phyloP scores from a whole-genome alignment of 2,797 vertebrate species.

The Pagetopsis macropterus region DNA sequence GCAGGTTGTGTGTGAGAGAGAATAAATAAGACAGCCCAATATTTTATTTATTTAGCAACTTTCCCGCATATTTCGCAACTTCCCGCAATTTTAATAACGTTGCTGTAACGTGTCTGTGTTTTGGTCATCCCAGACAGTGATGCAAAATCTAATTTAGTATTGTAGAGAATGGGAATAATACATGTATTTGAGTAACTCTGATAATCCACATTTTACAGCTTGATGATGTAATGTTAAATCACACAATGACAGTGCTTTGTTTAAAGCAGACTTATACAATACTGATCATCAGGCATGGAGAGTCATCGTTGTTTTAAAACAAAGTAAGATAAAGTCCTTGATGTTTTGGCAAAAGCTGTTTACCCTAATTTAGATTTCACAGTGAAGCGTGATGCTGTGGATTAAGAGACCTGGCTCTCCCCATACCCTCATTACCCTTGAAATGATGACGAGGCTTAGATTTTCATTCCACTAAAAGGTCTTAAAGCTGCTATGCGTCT shows the following conservation, averaged over 20 bases:
- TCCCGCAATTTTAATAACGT: too few species aligned
- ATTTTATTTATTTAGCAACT: too few species aligned
- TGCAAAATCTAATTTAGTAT: neutral
- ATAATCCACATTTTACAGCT: neutral
- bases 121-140: neutral
- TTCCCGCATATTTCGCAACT: too few species aligned
- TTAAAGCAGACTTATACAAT: neutral
- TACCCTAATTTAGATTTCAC: slow-evolving; percentile 29
- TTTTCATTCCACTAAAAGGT: slow-evolving; percentile 76
- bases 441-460: slow-evolving; percentile 54
- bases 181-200: neutral
- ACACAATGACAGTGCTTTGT: neutral
- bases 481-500: slow-evolving; percentile 57
- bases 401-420: slow-evolving; percentile 45
- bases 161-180: neutral
- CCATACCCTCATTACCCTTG: slow-evolving; percentile 45
- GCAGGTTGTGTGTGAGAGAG: too few species aligned
- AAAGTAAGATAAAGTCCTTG: neutral
- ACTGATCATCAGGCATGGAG: neutral
- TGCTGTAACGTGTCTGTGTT: neutral
- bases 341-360: neutral
- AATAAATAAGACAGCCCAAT: too few species aligned
- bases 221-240: neutral
- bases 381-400: slow-evolving; percentile 38
- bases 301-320: neutral